Evolutionary conservation across 2,113 vertebrate species (phyloP).

Genomic region (Otus sunia): DNA sequence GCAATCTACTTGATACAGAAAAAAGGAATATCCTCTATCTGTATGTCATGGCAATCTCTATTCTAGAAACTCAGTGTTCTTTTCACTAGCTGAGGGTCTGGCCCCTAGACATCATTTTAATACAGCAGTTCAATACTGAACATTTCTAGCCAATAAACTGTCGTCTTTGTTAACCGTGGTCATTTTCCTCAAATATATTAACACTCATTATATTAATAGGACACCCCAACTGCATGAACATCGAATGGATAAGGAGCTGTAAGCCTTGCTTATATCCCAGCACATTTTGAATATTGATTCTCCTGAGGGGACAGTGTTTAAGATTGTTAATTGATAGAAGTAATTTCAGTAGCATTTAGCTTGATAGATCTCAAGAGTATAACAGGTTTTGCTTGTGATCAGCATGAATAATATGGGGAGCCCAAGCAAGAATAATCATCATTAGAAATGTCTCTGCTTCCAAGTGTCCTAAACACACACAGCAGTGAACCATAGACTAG

Average conservation of each 20-base stretch:
- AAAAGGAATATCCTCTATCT: neutral
- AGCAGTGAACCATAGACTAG: neutral
- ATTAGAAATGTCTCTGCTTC: neutral
- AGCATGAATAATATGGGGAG: neutral
- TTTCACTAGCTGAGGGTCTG: neutral
- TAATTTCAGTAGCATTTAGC: slow-evolving; percentile 12
- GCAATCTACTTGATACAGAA: neutral
- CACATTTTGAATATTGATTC: neutral
- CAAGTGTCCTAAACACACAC: neutral
- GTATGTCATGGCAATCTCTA: neutral
- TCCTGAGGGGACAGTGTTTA: neutral
- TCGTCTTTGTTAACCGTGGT: neutral
- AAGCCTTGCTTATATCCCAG: neutral
- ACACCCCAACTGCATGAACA: neutral
- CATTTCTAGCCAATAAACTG: neutral
- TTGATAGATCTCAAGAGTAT: slow-evolving; percentile 13
- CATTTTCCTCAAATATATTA: neutral
- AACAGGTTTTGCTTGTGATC: neutral
- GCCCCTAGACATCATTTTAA: neutral
- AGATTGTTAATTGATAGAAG: slow-evolving; percentile 25
- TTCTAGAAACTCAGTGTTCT: neutral
- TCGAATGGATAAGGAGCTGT: neutral
- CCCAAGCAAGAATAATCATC: neutral
- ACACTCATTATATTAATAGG: neutral
- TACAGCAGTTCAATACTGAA: neutral